A percentile compares a stretch with the other conserved stretches of the same genome.
phyloP scores from a whole-genome alignment of 2,113 vertebrate genomes.

The Psammodynastes pulverulentus region DNA sequence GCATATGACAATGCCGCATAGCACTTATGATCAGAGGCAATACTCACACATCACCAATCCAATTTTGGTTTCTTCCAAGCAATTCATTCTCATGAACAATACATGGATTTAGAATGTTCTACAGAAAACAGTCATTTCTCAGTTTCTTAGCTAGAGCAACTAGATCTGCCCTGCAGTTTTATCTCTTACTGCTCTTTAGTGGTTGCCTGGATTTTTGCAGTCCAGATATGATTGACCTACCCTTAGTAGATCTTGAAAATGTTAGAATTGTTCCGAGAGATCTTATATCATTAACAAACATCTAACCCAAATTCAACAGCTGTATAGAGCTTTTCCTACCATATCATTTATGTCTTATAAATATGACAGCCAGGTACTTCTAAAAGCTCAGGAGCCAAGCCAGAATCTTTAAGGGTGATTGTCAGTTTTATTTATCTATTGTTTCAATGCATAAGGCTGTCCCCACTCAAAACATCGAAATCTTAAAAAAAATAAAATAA shows the following conservation, averaged over 20 bases:
- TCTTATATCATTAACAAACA: not conserved
- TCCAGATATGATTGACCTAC: not conserved
- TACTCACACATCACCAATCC: not conserved
- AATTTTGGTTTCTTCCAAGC: not conserved
- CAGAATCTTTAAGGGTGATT: not conserved
- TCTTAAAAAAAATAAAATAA: not conserved
- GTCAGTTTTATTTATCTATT: not conserved
- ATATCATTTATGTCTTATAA: not conserved
- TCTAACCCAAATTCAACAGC: not conserved
- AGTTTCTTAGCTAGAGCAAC: not conserved
- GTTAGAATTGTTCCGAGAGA: not conserved
- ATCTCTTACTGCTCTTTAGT: not conserved
- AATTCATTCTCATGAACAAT: not conserved
- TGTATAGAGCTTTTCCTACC: not conserved
- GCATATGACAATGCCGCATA: not conserved
- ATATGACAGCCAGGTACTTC: too few relatives aligned
- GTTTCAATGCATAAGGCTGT: not conserved
- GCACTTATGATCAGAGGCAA: not conserved
- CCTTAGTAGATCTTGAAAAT: not conserved
- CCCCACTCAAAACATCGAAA: not conserved
- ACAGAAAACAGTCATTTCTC: not conserved
- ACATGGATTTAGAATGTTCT: not conserved
- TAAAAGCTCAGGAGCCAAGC: not conserved
- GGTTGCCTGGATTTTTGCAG: not conserved
- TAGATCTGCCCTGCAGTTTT: not conserved